Evolutionary conservation across 2,797 vertebrate species (phyloP).

Genomic region (Oryzias dopingdopingensis): DNA sequence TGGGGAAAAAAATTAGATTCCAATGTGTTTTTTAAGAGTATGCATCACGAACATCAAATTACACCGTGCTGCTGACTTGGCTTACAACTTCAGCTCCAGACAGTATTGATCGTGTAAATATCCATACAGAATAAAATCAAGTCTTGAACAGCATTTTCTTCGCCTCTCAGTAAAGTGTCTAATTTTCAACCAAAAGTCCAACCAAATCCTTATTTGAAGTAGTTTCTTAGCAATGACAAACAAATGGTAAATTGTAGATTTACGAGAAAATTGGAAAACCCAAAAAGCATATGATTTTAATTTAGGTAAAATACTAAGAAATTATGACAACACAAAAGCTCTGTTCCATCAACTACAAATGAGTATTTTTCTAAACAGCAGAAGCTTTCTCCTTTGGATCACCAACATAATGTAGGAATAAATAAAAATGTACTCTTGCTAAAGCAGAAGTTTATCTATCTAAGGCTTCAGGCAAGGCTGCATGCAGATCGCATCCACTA

Average conservation of each 20-base stretch:
- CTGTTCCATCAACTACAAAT: not conserved
- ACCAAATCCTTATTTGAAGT: too few species aligned
- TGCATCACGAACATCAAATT: not conserved
- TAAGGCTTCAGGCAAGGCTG: conserved; percentile 54
- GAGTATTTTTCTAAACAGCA: not conserved
- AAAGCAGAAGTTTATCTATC: not conserved
- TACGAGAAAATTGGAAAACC: too few species aligned
- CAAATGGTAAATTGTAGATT: too few species aligned
- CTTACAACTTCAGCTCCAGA: conserved; percentile 10
- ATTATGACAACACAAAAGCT: not conserved
- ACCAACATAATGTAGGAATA: not conserved
- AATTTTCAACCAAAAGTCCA: too few species aligned
- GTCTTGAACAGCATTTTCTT: conserved; percentile 29
- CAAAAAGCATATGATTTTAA: too few species aligned
- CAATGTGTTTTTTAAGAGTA: not conserved
- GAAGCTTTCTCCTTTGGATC: not conserved
- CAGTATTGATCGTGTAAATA: conserved; percentile 47
- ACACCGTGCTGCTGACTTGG: conserved; percentile 5
- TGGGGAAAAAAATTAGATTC: too few species aligned
- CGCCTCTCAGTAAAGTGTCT: conserved; percentile 8
- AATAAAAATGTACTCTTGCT: not conserved
- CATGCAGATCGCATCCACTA: conserved; percentile 59
- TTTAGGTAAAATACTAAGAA: not conserved
- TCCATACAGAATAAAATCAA: conserved; percentile 16
- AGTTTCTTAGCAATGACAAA: too few species aligned